Evolutionary conservation across 2,888 invertebrate genomes (phyloP), one percentile per base, ranked within the genome.

Genomic region (Rugalucina vietnamica): DNA sequence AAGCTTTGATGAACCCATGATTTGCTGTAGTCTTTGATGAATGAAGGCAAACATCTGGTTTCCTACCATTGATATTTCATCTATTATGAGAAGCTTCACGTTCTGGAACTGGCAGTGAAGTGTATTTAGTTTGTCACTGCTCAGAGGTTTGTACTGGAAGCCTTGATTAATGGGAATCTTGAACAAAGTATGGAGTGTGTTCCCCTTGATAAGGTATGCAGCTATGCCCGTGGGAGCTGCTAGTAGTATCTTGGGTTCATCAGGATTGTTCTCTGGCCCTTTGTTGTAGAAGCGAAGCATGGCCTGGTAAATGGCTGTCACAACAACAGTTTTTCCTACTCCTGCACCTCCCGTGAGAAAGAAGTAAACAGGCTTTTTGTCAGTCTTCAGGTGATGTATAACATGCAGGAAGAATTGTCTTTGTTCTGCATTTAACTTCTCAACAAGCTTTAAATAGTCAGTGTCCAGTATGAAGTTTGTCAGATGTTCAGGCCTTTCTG

Each of bases 31-130:
- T 8, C 89, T 27, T 32, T 78, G 39, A 82, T 88, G 80, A 0
- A 88, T 81, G 72, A 79, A 87, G 57, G 87, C 81, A 18, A 89
- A 80, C 87, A 87, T 89, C 10, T 75, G 70, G 18, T 76, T 75
- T 18, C 89, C 89, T 57, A 90, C 89, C 90, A 90, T 89, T n/a
- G 87, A 88, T 8, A 88, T 85, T 75, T 89, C 89, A 88, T 90
- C 89, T 72, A 89, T 88, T 14, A 90, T 80, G 21, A 89, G 37
- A 27, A 89, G 72, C 65, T 81, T 82, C 21, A 90, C 50, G 29
- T 72, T 24, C 43, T 65, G 50, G 37, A 71, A 85, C 34, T 82
- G 79, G 0, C 39, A 29, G 24, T 77, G 54, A 34, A 88, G 49
- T 43, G 82, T 86, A 65, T 87, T 84, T n/a, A 86, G 50, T 34